Percentiles rank a stretch among this genome's conserved stretches.
Evolutionary conservation across 2,113 vertebrate species (phyloP).

Genomic region (Hippocampus mohnikei): DNA sequence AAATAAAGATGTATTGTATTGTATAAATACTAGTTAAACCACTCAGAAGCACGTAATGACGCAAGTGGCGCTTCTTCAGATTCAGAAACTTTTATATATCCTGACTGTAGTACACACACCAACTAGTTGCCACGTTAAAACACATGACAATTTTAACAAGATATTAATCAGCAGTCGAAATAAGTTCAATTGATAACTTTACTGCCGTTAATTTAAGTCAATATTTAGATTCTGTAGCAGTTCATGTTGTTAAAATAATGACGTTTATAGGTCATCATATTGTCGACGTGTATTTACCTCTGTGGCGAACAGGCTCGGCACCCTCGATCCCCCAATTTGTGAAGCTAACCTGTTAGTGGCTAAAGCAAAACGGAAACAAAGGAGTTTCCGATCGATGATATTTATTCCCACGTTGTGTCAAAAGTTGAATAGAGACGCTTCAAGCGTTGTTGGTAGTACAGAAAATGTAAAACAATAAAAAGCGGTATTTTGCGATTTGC

Average conservation of each 20-base stretch:
- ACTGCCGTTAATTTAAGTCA: background rate
- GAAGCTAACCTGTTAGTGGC: slow-evolving; percentile 41
- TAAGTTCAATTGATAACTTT: background rate
- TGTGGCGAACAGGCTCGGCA: background rate
- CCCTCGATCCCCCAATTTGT: slow-evolving; percentile 2
- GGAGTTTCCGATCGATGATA: background rate
- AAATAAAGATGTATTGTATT: background rate
- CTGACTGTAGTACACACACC: too few species aligned
- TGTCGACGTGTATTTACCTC: slow-evolving; percentile 39
- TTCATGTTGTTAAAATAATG: background rate
- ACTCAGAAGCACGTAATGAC: too few species aligned
- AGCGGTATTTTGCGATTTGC: background rate
- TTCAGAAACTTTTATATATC: too few species aligned
- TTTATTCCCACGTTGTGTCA: background rate
- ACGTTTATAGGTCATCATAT: background rate
- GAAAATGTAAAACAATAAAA: background rate
- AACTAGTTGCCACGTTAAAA: too few species aligned
- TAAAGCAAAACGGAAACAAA: slow-evolving; percentile 13
- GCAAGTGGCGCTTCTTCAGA: too few species aligned
- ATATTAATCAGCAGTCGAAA: too few species aligned
- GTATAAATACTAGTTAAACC: background rate
- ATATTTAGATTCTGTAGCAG: background rate
- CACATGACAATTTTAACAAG: too few species aligned
- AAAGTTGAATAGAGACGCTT: background rate
- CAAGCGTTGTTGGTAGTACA: background rate